phyloP scores from a whole-genome alignment of 64 coral and sea anemone species.

The Platygyra sinensis region DNA sequence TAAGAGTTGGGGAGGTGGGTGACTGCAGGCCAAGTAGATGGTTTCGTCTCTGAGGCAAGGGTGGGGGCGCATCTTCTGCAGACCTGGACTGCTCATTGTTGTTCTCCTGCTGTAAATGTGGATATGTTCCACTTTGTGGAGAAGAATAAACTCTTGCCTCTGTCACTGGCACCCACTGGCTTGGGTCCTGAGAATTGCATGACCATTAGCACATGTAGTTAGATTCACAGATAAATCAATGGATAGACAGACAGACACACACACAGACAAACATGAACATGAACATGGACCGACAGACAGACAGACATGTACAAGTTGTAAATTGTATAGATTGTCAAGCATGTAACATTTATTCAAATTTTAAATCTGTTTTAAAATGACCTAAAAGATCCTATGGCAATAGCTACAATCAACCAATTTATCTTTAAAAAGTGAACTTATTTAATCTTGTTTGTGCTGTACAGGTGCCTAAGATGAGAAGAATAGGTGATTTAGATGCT shows the following conservation, averaged over 20 bases:
- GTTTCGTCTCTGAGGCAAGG: slow-evolving; percentile 74
- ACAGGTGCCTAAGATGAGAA: no score
- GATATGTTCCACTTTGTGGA: slow-evolving; percentile 5
- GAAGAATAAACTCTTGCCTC: neutral
- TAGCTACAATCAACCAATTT: no score
- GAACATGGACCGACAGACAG: neutral
- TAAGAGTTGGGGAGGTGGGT: slow-evolving; percentile 86
- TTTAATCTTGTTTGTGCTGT: no score
- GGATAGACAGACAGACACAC: neutral
- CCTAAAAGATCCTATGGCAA: no score
- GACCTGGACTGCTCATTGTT: slow-evolving; percentile 17
- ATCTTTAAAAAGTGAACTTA: no score
- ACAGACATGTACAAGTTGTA: no score
- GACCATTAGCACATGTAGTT: neutral
- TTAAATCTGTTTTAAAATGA: no score
- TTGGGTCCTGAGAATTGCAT: neutral
- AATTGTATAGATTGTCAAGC: no score
- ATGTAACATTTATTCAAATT: no score
- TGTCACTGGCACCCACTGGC: slow-evolving; percentile 28
- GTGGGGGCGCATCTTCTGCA: slow-evolving; percentile 63
- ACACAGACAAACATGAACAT: neutral
- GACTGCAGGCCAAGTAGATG: slow-evolving; percentile 46
- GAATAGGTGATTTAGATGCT: no score
- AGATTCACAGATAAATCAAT: neutral
- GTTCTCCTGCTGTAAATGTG: neutral